A percentile compares a stretch with the other conserved stretches of the same genome.
Evolutionary conservation across 2,113 vertebrate genomes (phyloP).

Genomic region (Capreolus pygargus): DNA sequence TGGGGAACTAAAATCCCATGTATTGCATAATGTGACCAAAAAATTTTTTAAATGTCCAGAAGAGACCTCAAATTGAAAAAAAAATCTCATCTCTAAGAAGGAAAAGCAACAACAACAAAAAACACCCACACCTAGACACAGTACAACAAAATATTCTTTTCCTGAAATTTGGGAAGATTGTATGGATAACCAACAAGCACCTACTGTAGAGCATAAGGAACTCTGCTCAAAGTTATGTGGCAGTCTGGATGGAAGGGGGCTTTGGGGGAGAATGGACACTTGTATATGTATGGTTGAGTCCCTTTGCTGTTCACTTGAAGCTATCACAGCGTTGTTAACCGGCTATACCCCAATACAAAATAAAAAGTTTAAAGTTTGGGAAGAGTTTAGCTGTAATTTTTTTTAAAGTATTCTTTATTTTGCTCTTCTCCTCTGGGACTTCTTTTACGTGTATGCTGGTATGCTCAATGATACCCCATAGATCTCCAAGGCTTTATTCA

Average conservation of each 20-base stretch:
- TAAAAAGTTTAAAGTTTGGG: neutral
- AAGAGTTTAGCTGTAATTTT: neutral
- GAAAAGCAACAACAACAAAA: neutral
- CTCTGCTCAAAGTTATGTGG: neutral
- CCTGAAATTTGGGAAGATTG: neutral
- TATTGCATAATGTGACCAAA: neutral
- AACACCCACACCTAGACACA: neutral
- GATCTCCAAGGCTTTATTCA: neutral
- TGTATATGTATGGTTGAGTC: neutral
- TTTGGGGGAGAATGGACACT: neutral
- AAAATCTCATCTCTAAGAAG: neutral
- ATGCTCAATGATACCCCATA: neutral
- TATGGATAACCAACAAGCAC: neutral
- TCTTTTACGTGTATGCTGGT: neutral
- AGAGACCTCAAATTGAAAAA: neutral
- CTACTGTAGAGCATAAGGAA: neutral
- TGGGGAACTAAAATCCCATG: neutral
- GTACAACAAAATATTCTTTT: neutral
- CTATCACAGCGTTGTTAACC: neutral
- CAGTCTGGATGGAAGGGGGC: neutral
- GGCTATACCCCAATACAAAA: neutral
- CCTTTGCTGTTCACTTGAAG: neutral
- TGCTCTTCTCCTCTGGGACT: neutral
- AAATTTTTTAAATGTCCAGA: neutral
- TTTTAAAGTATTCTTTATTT: neutral